Conservation (phyloP, 1,140 invertebrate genomes). For the Battus philenor region DNA sequence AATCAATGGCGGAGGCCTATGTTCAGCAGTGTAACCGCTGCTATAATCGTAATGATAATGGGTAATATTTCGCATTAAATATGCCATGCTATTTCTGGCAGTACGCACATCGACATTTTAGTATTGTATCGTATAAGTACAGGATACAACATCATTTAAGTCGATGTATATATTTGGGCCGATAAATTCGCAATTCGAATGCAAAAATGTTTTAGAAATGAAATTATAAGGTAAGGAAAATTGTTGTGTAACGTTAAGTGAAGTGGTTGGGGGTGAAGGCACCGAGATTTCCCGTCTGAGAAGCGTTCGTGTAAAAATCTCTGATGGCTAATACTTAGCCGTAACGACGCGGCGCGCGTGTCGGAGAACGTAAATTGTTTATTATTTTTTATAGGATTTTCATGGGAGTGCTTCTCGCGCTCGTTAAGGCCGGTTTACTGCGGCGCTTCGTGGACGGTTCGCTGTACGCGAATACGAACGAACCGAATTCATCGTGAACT, state of each 20-base stretch:
- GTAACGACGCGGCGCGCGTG: constrained; percentile 58
- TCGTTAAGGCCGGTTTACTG: constrained; percentile 33
- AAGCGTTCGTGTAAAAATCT: constrained; percentile 45
- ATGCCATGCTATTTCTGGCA: too few species aligned
- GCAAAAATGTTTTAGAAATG: constrained; percentile 3
- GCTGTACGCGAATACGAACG: not conserved
- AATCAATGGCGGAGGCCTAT: too few species aligned
- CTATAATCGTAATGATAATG: too few species aligned
- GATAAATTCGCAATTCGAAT: too few species aligned
- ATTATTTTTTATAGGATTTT: constrained; percentile 72
- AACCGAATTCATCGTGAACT: constrained; percentile 7
- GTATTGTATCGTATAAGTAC: too few species aligned
- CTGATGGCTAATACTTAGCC: constrained; percentile 44
- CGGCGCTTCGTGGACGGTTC: not conserved
- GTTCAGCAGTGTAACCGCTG: too few species aligned
- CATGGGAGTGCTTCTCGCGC: constrained; percentile 36
- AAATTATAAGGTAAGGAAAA: constrained; percentile 7
- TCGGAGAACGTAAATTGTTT: constrained; percentile 71
- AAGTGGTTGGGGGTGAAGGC: not conserved
- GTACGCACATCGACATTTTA: too few species aligned
- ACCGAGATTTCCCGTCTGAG: constrained; percentile 19
- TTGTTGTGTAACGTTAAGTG: too few species aligned
- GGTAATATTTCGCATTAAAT: too few species aligned
- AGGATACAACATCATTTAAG: too few species aligned
- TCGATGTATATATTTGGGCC: too few species aligned